Evolutionary conservation across 2,113 vertebrate species (phyloP).

Genomic region (Muntiacus muntjak): DNA sequence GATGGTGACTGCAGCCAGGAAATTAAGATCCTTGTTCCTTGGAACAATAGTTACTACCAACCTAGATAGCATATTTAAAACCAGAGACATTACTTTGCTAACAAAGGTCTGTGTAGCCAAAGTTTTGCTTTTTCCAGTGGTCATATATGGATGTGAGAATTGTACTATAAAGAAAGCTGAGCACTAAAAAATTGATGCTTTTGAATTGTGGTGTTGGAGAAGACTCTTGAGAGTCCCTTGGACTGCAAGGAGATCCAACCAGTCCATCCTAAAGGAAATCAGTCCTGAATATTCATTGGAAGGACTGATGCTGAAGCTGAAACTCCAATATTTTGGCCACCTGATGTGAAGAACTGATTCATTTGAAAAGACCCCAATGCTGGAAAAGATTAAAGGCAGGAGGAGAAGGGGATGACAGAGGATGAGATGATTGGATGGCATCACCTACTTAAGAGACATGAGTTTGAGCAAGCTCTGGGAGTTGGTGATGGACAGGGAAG

Average conservation of each 20-base stretch:
- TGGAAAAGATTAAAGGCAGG: not conserved
- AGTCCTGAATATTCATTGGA: not conserved
- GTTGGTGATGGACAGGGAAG: not conserved
- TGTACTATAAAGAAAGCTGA: not conserved
- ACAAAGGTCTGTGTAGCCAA: not conserved
- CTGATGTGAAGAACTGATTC: not conserved
- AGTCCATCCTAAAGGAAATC: not conserved
- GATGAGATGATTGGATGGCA: not conserved
- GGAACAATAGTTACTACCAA: not conserved
- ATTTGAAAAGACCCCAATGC: not conserved
- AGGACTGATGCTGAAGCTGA: not conserved
- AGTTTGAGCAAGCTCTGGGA: not conserved
- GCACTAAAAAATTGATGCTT: not conserved
- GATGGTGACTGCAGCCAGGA: not conserved
- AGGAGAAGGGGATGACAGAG: not conserved
- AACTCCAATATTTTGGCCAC: not conserved
- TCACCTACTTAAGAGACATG: not conserved
- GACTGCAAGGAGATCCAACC: not conserved
- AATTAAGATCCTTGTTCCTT: not conserved
- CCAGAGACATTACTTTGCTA: not conserved
- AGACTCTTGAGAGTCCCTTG: not conserved
- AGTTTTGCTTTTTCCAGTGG: not conserved
- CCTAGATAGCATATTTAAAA: not conserved
- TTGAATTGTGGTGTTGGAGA: not conserved
- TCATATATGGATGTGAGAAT: not conserved